Evolutionary conservation across 2,888 invertebrate species (phyloP), one percentile per base, ranked within the genome.

Genomic region (Sarcophaga subvicina): DNA sequence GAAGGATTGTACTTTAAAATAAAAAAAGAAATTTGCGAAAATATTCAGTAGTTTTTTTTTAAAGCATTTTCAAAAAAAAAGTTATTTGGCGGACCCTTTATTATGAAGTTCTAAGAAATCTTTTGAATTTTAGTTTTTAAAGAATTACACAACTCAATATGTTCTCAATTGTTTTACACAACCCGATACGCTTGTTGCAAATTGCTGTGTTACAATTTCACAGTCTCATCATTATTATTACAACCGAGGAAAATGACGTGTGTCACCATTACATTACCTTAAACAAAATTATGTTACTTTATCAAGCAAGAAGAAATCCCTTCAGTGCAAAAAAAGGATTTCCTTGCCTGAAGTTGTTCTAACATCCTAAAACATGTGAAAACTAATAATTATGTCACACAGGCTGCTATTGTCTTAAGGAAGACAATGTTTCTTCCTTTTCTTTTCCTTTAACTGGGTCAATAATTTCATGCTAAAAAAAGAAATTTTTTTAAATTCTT

Each of bases 191-290:
- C 37, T 37, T 37, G 2, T 37, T 37, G 37, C 37, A 37, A 37
- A 37, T 10, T 37, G 37, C 37, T 37, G 37, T 37, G 37, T 37
- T 37, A 10, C 62, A 62, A 75, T 75, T 76, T 72, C 22, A 73
- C 59, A 60, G 70, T n/a, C 63, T 27, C 60, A 67, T 72, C 64
- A 10, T 37, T 37, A 62, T 54, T 72, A 67, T 63, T 67, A 76
- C 22, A 71, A 72, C 66, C 85, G 54, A 77, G 67, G 54, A 77
- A 77, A 72, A 80, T 80, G 76, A 71, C 80, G 76, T 85, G 77
- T 85, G 80, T 77, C 77, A 67, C 80, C 49, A 70, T 66, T 37
- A 37, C 37, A 37, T 37, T 37, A 37, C 37, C 37, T 37, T 11
- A 2, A 47, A 17, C n/a, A 62, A 79, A 37, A 72, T 80, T 64